These are phyloP conservation scores for Oxytorus armatus DNA, from an alignment of 2,888 invertebrate species.

Conservation along the genomic window DNA sequence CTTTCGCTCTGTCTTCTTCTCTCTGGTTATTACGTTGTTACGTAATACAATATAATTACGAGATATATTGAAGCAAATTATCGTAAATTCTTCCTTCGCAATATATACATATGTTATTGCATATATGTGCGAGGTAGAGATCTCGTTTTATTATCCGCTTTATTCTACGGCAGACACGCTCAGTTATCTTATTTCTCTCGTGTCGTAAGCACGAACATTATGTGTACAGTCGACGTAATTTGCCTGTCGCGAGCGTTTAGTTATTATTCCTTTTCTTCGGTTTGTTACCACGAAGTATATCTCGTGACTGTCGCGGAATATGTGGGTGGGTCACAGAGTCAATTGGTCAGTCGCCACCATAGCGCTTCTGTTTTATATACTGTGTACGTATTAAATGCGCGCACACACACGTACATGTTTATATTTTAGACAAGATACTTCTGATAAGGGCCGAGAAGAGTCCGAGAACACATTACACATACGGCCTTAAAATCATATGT, in stretches of 20 bases:
- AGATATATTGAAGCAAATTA: slow-evolving; percentile 50
- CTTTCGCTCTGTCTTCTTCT: background rate
- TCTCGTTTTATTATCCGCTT: slow-evolving; percentile 4
- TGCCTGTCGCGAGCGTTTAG: slow-evolving; percentile 1
- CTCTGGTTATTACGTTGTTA: slow-evolving; percentile 3
- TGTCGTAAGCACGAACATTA: background rate
- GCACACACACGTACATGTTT: too few relatives aligned
- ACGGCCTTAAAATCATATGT: background rate
- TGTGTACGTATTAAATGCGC: too few relatives aligned
- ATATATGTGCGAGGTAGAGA: slow-evolving; percentile 1
- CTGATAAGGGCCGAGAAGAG: too few relatives aligned
- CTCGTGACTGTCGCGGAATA: slow-evolving; percentile 69
- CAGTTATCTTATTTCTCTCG: background rate
- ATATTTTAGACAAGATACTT: too few relatives aligned
- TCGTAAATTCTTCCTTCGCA: slow-evolving; percentile 39
- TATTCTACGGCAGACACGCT: slow-evolving; percentile 9
- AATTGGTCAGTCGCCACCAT: slow-evolving; percentile 76
- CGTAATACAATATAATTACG: slow-evolving; percentile 41
- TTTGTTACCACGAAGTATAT: slow-evolving; percentile 51
- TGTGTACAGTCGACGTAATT: slow-evolving; percentile 11
- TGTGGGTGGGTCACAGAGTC: slow-evolving; percentile 79
- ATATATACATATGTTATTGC: background rate
- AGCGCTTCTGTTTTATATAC: slow-evolving; percentile 63
- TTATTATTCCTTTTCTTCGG: slow-evolving; percentile 47
- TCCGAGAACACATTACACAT: background rate